These are phyloP conservation scores for Arremon aurantiirostris DNA, from an alignment of 2,797 vertebrate species.

Conservation along the genomic window DNA sequence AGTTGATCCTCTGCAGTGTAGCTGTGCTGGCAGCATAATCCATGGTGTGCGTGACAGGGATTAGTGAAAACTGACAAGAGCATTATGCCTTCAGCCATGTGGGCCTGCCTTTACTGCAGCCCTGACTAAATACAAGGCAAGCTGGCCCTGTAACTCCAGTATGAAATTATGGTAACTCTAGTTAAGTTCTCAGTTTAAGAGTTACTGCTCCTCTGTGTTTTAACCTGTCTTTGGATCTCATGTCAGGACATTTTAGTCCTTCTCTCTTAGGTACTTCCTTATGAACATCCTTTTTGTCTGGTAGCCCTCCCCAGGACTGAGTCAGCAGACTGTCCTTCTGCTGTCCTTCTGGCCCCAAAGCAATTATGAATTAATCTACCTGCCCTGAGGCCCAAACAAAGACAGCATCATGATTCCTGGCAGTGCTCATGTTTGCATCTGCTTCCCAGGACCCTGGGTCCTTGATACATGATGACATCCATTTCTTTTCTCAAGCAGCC, in stretches of 20 bases:
- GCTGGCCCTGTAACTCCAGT: not conserved
- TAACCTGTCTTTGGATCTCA: not conserved
- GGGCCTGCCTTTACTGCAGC: not conserved
- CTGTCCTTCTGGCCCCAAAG: not conserved
- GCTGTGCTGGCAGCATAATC: constrained; percentile 5
- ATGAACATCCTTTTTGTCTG: not conserved
- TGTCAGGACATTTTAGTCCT: not conserved
- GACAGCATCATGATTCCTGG: not conserved
- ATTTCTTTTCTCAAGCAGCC: not conserved
- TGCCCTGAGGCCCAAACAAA: not conserved
- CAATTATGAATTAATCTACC: not conserved
- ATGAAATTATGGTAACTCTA: not conserved
- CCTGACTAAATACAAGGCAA: not conserved
- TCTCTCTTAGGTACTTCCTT: not conserved
- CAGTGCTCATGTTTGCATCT: not conserved
- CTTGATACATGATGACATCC: not conserved
- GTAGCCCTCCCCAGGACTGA: not conserved
- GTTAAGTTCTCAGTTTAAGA: not conserved
- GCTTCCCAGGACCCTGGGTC: not conserved
- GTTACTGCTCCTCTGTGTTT: not conserved
- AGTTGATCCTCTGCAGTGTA: not conserved
- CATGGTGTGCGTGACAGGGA: not conserved
- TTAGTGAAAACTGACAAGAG: not conserved
- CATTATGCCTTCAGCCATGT: not conserved
- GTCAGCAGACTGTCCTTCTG: not conserved